phyloP scores from a whole-genome alignment of 2,113 vertebrate species.

The Plestiodon gilberti region DNA sequence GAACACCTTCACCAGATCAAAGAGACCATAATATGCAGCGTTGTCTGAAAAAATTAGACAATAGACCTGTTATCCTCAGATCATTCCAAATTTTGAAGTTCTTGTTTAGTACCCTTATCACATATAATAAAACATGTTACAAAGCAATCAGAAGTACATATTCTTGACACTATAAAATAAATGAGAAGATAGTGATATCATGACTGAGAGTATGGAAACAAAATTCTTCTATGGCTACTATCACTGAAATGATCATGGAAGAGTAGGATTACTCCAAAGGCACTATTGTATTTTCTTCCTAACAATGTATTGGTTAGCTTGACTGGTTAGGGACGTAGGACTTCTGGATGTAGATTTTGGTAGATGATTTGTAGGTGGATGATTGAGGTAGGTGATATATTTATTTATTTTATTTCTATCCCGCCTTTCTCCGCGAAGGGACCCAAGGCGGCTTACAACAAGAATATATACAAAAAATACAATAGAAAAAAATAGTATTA shows the following conservation, averaged over 20 bases:
- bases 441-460: too few species aligned
- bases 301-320: background rate
- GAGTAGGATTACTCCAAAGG: background rate
- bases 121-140: background rate
- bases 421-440: too few species aligned
- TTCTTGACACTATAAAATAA: slow-evolving; percentile 2
- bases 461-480: too few species aligned
- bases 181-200: background rate
- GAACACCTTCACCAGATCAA: background rate
- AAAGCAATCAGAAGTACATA: background rate
- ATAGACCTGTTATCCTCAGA: background rate
- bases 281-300: background rate
- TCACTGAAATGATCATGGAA: background rate
- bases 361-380: background rate
- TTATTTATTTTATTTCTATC: too few species aligned
- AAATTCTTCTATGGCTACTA: background rate
- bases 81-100: background rate
- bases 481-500: too few species aligned
- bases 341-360: background rate
- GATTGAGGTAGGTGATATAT: too few species aligned
- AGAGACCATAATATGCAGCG: background rate
- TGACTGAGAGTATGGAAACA: background rate
- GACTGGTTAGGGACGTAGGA: background rate
- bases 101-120: background rate
- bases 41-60: slow-evolving; percentile 5